A percentile compares a stretch with the other conserved stretches of the same genome.
Conservation (phyloP, 2,113 vertebrate genomes). For the Enhydra lutris region DNA sequence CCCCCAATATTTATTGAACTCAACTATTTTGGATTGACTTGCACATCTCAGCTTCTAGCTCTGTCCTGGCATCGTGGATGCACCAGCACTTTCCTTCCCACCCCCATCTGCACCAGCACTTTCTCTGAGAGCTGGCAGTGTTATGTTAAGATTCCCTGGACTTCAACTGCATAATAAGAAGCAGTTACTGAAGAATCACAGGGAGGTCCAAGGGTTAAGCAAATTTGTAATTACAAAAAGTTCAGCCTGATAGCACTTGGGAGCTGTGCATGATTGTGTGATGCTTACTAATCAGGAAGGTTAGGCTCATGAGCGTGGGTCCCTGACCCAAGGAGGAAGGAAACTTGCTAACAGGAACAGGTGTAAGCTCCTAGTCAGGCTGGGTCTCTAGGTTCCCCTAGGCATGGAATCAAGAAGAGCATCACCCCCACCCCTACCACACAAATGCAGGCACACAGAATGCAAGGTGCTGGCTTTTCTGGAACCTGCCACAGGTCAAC, state of each 20-base stretch:
- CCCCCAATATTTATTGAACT: background rate
- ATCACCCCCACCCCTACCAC: background rate
- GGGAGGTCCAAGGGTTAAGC: constrained; percentile 33
- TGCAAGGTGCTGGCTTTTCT: background rate
- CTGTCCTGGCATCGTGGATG: background rate
- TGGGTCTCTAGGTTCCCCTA: background rate
- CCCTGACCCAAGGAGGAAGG: background rate
- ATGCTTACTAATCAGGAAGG: background rate
- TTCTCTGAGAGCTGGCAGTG: background rate
- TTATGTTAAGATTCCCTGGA: background rate
- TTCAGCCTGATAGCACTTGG: background rate
- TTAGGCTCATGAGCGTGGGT: constrained; percentile 5
- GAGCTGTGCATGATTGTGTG: background rate
- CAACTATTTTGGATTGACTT: background rate
- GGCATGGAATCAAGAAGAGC: background rate
- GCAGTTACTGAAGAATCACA: constrained; percentile 37
- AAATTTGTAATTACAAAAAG: constrained; percentile 48
- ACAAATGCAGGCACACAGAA: background rate
- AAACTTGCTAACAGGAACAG: background rate
- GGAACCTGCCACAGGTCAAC: background rate
- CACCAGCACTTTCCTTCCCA: background rate
- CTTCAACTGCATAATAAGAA: background rate
- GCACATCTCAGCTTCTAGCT: background rate
- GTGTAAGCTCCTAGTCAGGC: background rate
- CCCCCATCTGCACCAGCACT: background rate